phyloP scores from a whole-genome alignment of 2,797 vertebrate genomes.

The Macroramphosus scolopax region DNA sequence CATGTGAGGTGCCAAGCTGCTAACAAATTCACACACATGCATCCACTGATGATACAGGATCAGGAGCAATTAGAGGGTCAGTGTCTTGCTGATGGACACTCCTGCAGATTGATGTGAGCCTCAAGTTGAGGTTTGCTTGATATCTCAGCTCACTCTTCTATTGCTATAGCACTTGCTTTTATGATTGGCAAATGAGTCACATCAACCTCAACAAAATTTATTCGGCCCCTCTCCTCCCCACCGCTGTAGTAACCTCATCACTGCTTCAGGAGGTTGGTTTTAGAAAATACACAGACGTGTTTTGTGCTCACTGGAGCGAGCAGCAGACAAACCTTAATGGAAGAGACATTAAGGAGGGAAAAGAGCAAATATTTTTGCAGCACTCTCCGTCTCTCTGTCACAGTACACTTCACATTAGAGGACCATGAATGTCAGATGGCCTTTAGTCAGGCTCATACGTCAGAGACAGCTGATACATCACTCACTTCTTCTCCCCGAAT shows the following conservation, averaged over 20 bases:
- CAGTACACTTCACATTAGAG: conserved; percentile 22
- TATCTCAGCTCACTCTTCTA: no score
- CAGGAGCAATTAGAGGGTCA: no score
- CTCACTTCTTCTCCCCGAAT: neutral
- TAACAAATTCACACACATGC: no score
- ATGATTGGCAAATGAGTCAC: no score
- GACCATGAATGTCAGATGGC: neutral
- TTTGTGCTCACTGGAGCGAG: conserved; percentile 17
- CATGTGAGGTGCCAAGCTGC: no score
- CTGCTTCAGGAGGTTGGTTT: no score
- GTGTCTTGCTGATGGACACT: no score
- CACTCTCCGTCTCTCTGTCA: conserved; percentile 17
- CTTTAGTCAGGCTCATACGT: neutral
- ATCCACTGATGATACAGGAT: no score
- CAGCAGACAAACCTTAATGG: conserved; percentile 17
- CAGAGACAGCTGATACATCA: neutral
- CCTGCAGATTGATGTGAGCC: no score
- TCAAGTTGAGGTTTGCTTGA: no score
- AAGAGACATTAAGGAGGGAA: conserved; percentile 12
- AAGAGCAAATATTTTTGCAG: conserved; percentile 24
- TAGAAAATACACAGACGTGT: conserved; percentile 6
- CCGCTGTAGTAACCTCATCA: neutral
- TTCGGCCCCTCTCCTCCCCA: neutral
- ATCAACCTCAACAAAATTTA: no score
- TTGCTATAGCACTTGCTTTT: no score